phyloP scores from a whole-genome alignment of 2,888 invertebrate species.

The Callosobruchus maculatus region DNA sequence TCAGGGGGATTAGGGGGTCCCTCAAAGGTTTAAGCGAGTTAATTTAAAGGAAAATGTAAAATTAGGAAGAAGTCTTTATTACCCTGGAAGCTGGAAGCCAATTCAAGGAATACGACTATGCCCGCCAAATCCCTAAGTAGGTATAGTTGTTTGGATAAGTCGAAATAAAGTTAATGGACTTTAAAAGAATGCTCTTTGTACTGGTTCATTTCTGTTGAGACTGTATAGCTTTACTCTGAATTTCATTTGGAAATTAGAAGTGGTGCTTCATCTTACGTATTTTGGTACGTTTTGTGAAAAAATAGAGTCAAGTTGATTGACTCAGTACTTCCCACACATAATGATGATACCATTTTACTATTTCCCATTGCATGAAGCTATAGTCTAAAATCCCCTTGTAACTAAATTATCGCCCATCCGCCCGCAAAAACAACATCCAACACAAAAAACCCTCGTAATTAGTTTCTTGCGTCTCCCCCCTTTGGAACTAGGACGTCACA shows the following conservation, averaged over 20 bases:
- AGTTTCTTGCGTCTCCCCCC: too few species aligned
- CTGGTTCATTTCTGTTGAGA: not conserved
- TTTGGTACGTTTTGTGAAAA: too few species aligned
- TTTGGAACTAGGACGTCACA: too few species aligned
- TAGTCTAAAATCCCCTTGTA: too few species aligned
- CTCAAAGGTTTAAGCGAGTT: not conserved
- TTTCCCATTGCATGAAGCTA: too few species aligned
- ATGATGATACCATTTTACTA: too few species aligned
- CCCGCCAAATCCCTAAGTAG: not conserved
- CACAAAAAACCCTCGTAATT: too few species aligned
- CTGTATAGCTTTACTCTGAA: not conserved
- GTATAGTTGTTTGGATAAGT: not conserved
- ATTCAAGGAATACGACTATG: not conserved
- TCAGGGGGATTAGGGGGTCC: not conserved
- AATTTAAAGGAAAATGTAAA: not conserved
- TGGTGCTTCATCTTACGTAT: too few species aligned
- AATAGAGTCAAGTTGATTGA: too few species aligned
- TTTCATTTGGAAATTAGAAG: not conserved
- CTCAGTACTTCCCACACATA: too few species aligned
- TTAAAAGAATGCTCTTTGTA: not conserved
- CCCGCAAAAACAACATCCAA: too few species aligned
- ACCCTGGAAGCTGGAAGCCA: not conserved
- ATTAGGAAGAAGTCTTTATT: not conserved
- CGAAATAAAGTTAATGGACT: not conserved
- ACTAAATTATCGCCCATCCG: too few species aligned